A percentile compares a stretch with the other conserved stretches of the same genome.
phyloP scores from a whole-genome alignment of 2,888 invertebrate genomes.

The Conus canariensis region DNA sequence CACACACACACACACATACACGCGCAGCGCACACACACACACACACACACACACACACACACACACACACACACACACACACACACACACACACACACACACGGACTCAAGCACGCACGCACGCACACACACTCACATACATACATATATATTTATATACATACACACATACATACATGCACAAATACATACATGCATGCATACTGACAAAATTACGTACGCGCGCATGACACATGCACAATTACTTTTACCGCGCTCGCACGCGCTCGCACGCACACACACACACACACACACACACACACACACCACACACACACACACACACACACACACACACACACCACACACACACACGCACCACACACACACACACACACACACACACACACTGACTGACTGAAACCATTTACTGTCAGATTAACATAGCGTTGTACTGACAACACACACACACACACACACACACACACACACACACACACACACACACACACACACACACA shows the following conservation, averaged over 20 bases:
- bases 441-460: background rate
- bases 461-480: background rate
- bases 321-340: background rate
- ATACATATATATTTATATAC: background rate
- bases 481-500: background rate
- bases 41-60: no score
- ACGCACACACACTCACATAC: background rate
- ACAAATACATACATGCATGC: background rate
- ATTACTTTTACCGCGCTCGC: no score
- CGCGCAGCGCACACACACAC: no score
- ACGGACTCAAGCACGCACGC: no score
- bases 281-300: slow-evolving; percentile 28
- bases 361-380: background rate
- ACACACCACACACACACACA: background rate
- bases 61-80: no score
- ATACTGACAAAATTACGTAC: slow-evolving; percentile 33
- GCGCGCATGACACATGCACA: slow-evolving; percentile 5
- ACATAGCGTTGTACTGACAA: no score
- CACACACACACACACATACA: no score
- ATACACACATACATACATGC: background rate
- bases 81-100: no score
- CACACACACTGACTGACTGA: no score
- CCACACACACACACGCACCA: background rate
- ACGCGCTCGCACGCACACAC: no score
- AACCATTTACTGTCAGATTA: no score